Conservation (phyloP, 1,140 invertebrate genomes). For the Lepidotrigona ventralis region DNA sequence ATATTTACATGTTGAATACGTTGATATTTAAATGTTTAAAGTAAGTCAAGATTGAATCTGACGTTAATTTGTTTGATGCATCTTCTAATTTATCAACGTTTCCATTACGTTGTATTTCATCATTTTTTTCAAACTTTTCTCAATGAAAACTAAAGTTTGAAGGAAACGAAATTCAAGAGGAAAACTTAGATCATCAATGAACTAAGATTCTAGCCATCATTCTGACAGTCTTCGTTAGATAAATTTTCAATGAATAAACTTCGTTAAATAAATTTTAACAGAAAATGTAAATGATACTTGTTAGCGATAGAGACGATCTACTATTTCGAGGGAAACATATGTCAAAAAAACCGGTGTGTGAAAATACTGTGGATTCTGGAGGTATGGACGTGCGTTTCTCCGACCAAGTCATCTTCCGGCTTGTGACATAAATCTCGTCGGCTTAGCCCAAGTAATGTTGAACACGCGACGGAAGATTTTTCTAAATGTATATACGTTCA, state of each 20-base stretch:
- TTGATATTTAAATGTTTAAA: too few relatives aligned
- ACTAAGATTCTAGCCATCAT: neutral
- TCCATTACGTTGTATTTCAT: neutral
- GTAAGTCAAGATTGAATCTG: too few relatives aligned
- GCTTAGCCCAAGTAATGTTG: slow-evolving; percentile 30
- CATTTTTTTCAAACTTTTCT: neutral
- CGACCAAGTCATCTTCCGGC: slow-evolving; percentile 9
- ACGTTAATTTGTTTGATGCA: too few relatives aligned
- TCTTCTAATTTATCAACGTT: neutral
- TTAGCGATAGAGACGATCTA: neutral
- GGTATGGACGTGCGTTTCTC: neutral
- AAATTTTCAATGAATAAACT: neutral
- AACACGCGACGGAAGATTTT: slow-evolving; percentile 31
- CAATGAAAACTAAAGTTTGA: neutral
- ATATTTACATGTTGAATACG: too few relatives aligned
- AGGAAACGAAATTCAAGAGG: neutral
- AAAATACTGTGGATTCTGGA: slow-evolving; percentile 1
- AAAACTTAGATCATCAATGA: neutral
- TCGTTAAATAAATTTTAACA: neutral
- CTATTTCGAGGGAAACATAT: too few relatives aligned
- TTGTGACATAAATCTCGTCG: slow-evolving; percentile 35
- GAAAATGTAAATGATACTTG: neutral
- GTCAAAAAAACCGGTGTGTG: neutral
- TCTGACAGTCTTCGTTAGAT: neutral
- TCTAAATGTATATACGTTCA: slow-evolving; percentile 15